phyloP scores from a whole-genome alignment of 1,140 invertebrate genomes.

The Adoxophyes honmai region DNA sequence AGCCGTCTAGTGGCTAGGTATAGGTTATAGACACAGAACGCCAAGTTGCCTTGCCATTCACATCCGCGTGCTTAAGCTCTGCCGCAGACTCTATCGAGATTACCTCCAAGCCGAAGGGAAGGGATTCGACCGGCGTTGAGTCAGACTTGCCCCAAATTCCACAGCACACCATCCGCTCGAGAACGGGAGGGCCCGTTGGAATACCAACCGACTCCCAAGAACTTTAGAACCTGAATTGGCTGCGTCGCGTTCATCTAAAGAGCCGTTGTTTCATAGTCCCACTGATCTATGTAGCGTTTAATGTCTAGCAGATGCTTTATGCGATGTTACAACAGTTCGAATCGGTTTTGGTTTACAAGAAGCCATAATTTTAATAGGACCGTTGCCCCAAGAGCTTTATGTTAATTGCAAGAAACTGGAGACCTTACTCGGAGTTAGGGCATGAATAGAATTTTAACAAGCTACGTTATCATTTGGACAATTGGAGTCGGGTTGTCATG shows the following conservation, averaged over 20 bases:
- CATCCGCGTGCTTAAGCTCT: slow-evolving; percentile 19
- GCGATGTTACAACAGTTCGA: slow-evolving; percentile 24
- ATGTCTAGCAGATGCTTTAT: slow-evolving; percentile 63
- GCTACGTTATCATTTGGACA: slow-evolving; percentile 13
- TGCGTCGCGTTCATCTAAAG: slow-evolving; percentile 30
- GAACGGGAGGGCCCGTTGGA: slow-evolving; percentile 33
- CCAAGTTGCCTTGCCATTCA: slow-evolving; percentile 17
- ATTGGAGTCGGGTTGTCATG: slow-evolving; percentile 13
- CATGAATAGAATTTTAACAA: slow-evolving; percentile 16
- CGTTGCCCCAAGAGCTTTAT: slow-evolving; percentile 4
- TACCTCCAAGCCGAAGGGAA: slow-evolving; percentile 49
- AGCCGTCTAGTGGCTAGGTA: too few relatives aligned
- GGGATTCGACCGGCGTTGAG: slow-evolving; percentile 68
- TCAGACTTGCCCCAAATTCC: slow-evolving; percentile 72
- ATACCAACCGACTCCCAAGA: slow-evolving; percentile 32
- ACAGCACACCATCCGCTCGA: slow-evolving; percentile 58
- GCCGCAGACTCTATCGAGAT: slow-evolving; percentile 28
- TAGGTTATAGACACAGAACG: slow-evolving; percentile 3
- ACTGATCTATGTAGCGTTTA: slow-evolving; percentile 46
- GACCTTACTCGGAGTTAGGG: neutral
- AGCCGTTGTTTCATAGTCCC: slow-evolving; percentile 60
- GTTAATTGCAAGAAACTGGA: slow-evolving; percentile 7
- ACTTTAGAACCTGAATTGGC: slow-evolving; percentile 33
- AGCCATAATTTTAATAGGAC: slow-evolving; percentile 11
- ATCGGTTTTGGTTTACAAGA: slow-evolving; percentile 1